phyloP scores from a whole-genome alignment of 2,888 invertebrate species.

The Choreutis nemorana region DNA sequence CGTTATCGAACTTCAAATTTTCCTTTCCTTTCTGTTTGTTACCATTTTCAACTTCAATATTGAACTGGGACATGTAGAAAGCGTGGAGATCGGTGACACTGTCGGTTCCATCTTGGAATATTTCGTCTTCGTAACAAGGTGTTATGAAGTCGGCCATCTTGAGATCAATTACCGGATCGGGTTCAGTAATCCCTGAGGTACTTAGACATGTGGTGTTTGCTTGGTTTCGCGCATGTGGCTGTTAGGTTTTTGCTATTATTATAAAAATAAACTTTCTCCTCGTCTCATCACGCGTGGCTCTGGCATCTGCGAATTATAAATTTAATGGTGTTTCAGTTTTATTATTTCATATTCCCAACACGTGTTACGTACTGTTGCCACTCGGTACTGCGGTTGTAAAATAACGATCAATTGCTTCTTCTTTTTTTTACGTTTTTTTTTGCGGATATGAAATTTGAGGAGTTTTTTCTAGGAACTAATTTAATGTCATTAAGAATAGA shows the following conservation, averaged over 20 bases:
- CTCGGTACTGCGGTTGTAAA: slow-evolving; percentile 11
- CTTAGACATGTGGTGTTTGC: slow-evolving; percentile 55
- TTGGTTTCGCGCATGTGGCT: slow-evolving; percentile 48
- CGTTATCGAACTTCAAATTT: slow-evolving; percentile 41
- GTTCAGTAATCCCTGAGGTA: slow-evolving; percentile 51
- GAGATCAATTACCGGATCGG: slow-evolving; percentile 38
- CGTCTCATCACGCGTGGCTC: slow-evolving; percentile 47
- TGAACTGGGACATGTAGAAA: slow-evolving; percentile 60
- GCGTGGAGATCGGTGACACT: slow-evolving; percentile 52
- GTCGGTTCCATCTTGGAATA: slow-evolving; percentile 42
- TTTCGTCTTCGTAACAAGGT: slow-evolving; percentile 40
- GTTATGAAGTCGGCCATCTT: slow-evolving; percentile 52
- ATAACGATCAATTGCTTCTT: slow-evolving; percentile 5
- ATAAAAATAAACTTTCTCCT: slow-evolving; percentile 65
- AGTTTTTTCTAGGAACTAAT: too few species aligned
- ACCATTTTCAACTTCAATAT: slow-evolving; percentile 55
- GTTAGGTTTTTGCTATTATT: slow-evolving; percentile 63
- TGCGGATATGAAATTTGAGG: slow-evolving; percentile 9
- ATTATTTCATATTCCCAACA: slow-evolving; percentile 28
- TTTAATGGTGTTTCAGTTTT: slow-evolving; percentile 44
- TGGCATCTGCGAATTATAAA: slow-evolving; percentile 61
- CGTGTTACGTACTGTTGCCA: slow-evolving; percentile 31
- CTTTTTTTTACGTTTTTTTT: slow-evolving; percentile 4
- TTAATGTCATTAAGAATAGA: too few species aligned
- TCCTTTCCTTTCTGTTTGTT: slow-evolving; percentile 34